These are phyloP conservation scores for Thomomys bottae DNA, from an alignment of 2,113 vertebrate species.

Conservation along the genomic window DNA sequence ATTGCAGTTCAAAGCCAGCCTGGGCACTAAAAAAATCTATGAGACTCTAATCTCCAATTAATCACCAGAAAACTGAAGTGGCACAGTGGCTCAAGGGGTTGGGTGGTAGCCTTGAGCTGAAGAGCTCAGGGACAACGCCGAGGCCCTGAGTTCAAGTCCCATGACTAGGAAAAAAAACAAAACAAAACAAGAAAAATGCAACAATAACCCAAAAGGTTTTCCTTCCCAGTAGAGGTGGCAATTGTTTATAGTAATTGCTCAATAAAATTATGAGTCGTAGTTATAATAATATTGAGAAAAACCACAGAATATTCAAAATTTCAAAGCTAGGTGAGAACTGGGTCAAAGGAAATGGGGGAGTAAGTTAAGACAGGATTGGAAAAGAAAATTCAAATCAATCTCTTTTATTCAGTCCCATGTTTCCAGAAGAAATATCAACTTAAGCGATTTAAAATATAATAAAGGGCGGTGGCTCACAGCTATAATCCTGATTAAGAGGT, in stretches of 20 bases:
- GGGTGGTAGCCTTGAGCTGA: too few species aligned
- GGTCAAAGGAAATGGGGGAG: background rate
- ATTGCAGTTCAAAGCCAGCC: too few species aligned
- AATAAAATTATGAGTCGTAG: background rate
- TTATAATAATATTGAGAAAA: background rate
- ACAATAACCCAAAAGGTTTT: slow-evolving; percentile 4
- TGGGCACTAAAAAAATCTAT: too few species aligned
- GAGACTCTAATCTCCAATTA: too few species aligned
- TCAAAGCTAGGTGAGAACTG: background rate
- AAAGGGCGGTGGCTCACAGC: too few species aligned
- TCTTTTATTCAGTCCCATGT: background rate
- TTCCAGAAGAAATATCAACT: background rate
- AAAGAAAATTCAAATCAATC: background rate
- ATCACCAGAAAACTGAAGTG: too few species aligned
- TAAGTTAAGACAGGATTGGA: background rate
- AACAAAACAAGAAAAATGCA: too few species aligned
- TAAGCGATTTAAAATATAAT: background rate
- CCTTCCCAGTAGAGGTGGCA: background rate
- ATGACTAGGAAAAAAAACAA: too few species aligned
- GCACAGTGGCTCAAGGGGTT: too few species aligned
- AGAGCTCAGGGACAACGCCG: too few species aligned
- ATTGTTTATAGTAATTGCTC: background rate
- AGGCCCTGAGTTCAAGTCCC: too few species aligned
- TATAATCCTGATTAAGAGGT: too few species aligned
- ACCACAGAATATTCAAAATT: background rate